These are phyloP conservation scores for sheep (Ovis aries) DNA, from an alignment of 2,113 vertebrate species.

Conservation along the genomic window DNA sequence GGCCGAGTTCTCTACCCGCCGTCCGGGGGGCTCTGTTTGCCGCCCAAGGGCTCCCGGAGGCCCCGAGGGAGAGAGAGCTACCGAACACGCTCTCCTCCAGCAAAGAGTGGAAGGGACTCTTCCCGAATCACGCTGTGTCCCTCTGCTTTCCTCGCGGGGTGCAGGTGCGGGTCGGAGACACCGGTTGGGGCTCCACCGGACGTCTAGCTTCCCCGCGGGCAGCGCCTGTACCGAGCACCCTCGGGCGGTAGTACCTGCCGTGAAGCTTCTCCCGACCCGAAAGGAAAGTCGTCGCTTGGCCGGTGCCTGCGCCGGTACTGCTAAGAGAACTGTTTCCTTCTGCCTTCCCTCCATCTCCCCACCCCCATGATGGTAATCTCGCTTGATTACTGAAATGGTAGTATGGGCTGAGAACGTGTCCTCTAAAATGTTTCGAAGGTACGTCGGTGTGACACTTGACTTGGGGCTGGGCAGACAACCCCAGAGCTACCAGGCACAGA, in stretches of 20 bases:
- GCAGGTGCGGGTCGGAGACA: background rate
- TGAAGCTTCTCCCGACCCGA: background rate
- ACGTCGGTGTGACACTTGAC: background rate
- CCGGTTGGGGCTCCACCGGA: background rate
- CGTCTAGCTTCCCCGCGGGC: background rate
- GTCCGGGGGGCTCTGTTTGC: background rate
- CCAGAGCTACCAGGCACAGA: background rate
- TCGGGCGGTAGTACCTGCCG: background rate
- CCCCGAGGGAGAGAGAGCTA: background rate
- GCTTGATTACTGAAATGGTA: background rate
- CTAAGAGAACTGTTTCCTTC: background rate
- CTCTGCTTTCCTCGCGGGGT: background rate
- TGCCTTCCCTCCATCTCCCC: background rate
- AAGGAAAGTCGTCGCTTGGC: background rate
- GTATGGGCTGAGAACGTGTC: background rate
- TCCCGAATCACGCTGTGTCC: background rate
- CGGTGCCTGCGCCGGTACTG: background rate
- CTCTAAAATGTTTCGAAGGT: background rate
- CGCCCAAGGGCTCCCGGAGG: constrained; percentile 52
- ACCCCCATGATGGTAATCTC: background rate
- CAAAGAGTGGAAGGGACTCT: background rate
- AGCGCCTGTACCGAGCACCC: background rate
- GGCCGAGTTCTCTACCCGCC: background rate
- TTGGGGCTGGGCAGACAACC: background rate
- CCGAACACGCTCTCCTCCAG: background rate